These are phyloP conservation scores for Pseudomugil gertrudae DNA, from an alignment of 2,797 vertebrate genomes.

Conservation along the genomic window DNA sequence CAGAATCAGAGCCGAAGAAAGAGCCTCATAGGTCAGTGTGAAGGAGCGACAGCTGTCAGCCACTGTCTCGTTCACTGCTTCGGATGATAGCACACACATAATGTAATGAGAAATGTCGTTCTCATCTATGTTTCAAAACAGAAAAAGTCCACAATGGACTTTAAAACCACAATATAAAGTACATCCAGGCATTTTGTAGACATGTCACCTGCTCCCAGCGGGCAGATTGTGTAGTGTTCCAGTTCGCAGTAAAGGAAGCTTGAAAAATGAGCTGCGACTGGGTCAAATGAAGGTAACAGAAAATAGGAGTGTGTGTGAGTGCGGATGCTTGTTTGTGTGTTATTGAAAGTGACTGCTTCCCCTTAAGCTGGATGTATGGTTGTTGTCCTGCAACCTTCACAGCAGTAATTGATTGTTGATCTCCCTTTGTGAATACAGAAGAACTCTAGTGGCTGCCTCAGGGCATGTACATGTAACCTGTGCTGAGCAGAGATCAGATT, in stretches of 20 bases:
- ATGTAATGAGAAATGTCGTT: not conserved
- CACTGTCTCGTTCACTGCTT: not conserved
- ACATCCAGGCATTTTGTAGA: conserved; percentile 47
- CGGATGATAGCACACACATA: conserved; percentile 1
- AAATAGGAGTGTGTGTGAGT: conserved; percentile 22
- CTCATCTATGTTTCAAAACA: conserved; percentile 8
- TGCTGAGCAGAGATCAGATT: conserved; percentile 18
- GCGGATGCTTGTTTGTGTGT: conserved; percentile 22
- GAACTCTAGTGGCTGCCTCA: conserved; percentile 36
- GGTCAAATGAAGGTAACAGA: conserved; percentile 69
- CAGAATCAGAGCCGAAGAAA: conserved; percentile 91
- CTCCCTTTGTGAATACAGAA: conserved; percentile 60
- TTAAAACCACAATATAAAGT: conserved; percentile 30
- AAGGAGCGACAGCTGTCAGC: conserved; percentile 20
- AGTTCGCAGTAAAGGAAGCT: conserved; percentile 44
- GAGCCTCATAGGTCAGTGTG: conserved; percentile 90
- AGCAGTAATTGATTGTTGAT: conserved; percentile 66
- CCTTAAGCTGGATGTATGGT: conserved; percentile 70
- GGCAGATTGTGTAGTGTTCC: conserved; percentile 37
- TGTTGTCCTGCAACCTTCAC: conserved; percentile 66
- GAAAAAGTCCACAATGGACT: conserved; percentile 3
- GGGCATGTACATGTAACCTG: conserved; percentile 8
- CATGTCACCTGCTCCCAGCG: conserved; percentile 29
- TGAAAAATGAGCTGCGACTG: conserved; percentile 60
- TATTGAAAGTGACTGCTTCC: conserved; percentile 63